Conservation (phyloP, 2,797 vertebrate species). For the Enteromius thamalakanensis region DNA sequence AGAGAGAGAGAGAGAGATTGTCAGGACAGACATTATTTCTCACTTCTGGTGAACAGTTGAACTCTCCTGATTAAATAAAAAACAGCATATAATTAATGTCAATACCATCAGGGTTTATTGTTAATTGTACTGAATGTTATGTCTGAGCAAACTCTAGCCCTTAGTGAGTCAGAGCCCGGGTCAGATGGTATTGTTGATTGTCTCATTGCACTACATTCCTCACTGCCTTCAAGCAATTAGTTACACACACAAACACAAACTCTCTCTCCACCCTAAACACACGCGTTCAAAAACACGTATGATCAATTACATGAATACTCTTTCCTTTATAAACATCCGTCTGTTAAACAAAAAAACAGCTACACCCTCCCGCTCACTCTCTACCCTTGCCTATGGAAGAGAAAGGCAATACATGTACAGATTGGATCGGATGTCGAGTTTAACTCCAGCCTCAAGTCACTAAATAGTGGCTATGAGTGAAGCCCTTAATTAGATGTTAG, state of each 20-base stretch:
- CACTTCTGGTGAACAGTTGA: neutral
- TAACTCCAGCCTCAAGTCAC: constrained; percentile 51
- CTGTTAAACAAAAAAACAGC: constrained; percentile 12
- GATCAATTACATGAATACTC: constrained; percentile 6
- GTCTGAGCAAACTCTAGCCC: neutral
- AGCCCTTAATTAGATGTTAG: constrained; percentile 48
- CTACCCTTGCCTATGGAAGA: neutral
- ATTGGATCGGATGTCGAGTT: constrained; percentile 35
- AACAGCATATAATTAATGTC: neutral
- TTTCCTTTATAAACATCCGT: constrained; percentile 12
- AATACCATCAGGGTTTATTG: neutral
- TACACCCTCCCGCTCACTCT: neutral
- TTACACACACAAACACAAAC: neutral
- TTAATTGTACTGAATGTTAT: neutral
- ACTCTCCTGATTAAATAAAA: neutral
- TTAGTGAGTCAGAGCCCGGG: neutral
- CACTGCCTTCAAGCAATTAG: neutral
- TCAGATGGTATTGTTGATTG: neutral
- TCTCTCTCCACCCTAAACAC: neutral
- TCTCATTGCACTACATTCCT: neutral
- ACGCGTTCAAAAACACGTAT: neutral
- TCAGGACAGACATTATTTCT: constrained; percentile 28
- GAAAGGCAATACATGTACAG: neutral
- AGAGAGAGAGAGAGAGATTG: neutral
- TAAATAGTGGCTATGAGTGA: constrained; percentile 36